Evolutionary conservation across 2,113 vertebrate species (phyloP).

Genomic region (Chionomys nivalis): DNA sequence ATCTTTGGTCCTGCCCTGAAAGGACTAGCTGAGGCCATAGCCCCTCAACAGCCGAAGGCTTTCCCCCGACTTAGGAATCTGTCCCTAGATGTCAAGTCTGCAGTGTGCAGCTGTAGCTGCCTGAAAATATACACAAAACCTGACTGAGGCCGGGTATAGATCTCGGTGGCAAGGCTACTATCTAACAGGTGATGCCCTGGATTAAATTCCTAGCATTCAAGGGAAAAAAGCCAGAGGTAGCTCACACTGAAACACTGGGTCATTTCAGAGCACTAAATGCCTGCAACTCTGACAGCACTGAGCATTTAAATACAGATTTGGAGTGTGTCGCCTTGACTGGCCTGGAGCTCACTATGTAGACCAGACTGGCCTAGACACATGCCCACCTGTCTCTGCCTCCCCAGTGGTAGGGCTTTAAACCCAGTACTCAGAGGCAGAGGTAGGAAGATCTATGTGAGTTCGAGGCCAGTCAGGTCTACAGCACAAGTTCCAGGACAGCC

Average conservation of each 20-base stretch:
- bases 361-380: not conserved
- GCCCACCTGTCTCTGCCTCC: not conserved
- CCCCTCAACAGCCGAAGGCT: not conserved
- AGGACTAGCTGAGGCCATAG: not conserved
- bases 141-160: too few relatives aligned
- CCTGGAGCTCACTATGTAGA: not conserved
- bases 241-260: not conserved
- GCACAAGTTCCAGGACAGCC: not conserved
- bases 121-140: not conserved
- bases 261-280: not conserved
- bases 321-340: too few relatives aligned
- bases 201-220: not conserved
- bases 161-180: not conserved
- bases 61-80: too few relatives aligned
- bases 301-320: not conserved
- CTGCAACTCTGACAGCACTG: fast-evolving
- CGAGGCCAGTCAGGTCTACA: not conserved
- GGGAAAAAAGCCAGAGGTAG: not conserved
- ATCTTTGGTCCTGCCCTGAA: not conserved
- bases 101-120: not conserved
- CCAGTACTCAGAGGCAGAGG: not conserved
- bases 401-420: not conserved
- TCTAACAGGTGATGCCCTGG: not conserved
- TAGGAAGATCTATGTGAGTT: not conserved
- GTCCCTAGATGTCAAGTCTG: fast-evolving